Conservation (phyloP, 2,113 vertebrate species). For the Marmota monax region DNA sequence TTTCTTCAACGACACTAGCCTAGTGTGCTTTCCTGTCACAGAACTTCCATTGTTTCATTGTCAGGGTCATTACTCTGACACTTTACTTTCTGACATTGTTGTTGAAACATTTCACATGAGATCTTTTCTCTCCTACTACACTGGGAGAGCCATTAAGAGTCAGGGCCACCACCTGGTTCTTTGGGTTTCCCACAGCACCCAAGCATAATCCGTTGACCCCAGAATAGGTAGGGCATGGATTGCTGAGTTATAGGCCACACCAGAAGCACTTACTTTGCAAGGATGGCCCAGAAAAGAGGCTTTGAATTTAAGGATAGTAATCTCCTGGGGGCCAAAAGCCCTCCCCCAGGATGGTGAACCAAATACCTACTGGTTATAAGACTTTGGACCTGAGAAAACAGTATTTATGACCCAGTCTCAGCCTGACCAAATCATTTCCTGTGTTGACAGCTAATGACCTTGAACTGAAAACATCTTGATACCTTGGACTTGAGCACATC, state of each 20-base stretch:
- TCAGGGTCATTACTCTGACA: conserved; percentile 18
- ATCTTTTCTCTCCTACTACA: conserved; percentile 2
- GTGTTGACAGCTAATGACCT: neutral
- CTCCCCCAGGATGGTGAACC: neutral
- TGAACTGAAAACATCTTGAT: neutral
- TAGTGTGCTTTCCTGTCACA: neutral
- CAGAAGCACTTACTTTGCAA: neutral
- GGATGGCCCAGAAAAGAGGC: neutral
- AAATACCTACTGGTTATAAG: neutral
- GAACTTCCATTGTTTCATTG: conserved; percentile 38
- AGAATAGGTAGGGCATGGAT: neutral
- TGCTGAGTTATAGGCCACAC: neutral
- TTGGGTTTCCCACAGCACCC: neutral
- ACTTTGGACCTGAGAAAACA: neutral
- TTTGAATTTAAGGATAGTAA: neutral
- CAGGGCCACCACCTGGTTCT: neutral
- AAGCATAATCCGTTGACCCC: neutral
- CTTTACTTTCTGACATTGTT: neutral
- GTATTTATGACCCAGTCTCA: neutral
- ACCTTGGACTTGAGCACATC: neutral
- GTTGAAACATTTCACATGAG: neutral
- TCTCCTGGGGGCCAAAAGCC: neutral
- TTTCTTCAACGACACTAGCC: neutral
- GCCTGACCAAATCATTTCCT: neutral
- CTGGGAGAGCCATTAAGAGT: conserved; percentile 3